Evolutionary conservation across 1,140 invertebrate species (phyloP), one percentile per base, ranked within the genome.

Genomic region (Nasonia vitripennis): DNA sequence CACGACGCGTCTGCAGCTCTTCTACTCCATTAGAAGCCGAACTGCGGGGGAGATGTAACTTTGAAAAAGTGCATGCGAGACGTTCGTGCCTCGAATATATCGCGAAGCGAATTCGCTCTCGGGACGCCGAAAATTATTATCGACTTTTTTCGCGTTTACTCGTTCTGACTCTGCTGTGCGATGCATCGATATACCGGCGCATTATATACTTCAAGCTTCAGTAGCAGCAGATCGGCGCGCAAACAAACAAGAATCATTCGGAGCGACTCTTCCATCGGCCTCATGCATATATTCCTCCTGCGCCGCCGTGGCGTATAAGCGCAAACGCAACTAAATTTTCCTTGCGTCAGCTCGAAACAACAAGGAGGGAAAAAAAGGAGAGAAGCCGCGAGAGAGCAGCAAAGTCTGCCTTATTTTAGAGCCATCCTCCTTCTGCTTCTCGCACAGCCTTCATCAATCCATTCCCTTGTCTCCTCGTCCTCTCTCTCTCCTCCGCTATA

Each of bases 301-400:
- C 17, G 0, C 34, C 55, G 55, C 20, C 20, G 55, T 62, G 27
- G 14, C 17, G n/a, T 62, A 62, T 20, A 17, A 51, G 48, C 14
- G 55, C 55, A 62, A 62, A 70, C 62, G 62, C 78, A 41, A 68
- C 62, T 80, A 70, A 80, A 80, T 80, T 80, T 80, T 80, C 48
- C 31, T 81, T 51, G 27, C 80, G 67, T 81, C 80, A 68, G 68
- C 68, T n/a, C 55, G 55, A 62, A 62, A n/a, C 55, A 62, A 62
- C 55, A n/a, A 62, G 20, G 55, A 62, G 5, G 55, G 20, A 14
- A 14, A 10, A 17, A 51, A 17, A 81, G 37, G 3, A 11, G 70
- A 81, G 17, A 31, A 71, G 41, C 51, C 48, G 14, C 12, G 5
- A 0, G 2, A 55, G 11, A 55, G 51, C 51, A 55, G 9, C 51